Percentiles rank a stretch among this genome's conserved stretches.
These are phyloP conservation scores for Conus canariensis DNA, from an alignment of 2,888 invertebrate species.

Conservation along the genomic window DNA sequence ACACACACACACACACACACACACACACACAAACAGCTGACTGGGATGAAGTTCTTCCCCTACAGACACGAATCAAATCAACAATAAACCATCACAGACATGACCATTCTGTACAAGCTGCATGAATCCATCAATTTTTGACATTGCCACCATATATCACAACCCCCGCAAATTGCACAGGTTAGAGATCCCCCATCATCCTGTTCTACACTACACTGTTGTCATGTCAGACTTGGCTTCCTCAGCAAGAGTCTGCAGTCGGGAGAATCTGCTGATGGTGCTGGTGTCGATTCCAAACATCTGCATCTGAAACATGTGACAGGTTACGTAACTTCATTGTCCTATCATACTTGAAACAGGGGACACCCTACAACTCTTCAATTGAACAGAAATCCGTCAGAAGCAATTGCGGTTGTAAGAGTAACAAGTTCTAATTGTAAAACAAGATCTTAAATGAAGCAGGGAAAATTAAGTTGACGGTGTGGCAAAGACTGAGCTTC, in stretches of 20 bases:
- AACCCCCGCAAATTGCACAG: conserved; percentile 15
- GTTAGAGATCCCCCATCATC: neutral
- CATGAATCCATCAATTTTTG: neutral
- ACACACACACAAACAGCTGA: too few species aligned
- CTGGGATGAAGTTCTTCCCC: too few species aligned
- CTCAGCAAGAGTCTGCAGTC: conserved; percentile 61
- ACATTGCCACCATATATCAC: neutral
- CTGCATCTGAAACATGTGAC: conserved; percentile 58
- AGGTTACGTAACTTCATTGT: neutral
- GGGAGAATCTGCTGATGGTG: conserved; percentile 57
- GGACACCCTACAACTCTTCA: neutral
- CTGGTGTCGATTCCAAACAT: conserved; percentile 59
- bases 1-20: too few species aligned
- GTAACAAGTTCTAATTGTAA: too few species aligned
- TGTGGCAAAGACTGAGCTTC: too few species aligned
- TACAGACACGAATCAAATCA: too few species aligned
- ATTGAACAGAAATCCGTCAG: too few species aligned
- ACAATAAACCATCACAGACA: conserved; percentile 3
- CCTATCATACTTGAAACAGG: too few species aligned
- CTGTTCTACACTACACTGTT: conserved; percentile 38
- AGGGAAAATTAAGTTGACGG: too few species aligned
- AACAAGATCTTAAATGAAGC: too few species aligned
- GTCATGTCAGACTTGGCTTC: conserved; percentile 70
- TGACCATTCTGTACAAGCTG: neutral
- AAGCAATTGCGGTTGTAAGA: too few species aligned